These are phyloP conservation scores for Hoplodrina blanda DNA, from an alignment of 2,888 invertebrate genomes.

Conservation along the genomic window DNA sequence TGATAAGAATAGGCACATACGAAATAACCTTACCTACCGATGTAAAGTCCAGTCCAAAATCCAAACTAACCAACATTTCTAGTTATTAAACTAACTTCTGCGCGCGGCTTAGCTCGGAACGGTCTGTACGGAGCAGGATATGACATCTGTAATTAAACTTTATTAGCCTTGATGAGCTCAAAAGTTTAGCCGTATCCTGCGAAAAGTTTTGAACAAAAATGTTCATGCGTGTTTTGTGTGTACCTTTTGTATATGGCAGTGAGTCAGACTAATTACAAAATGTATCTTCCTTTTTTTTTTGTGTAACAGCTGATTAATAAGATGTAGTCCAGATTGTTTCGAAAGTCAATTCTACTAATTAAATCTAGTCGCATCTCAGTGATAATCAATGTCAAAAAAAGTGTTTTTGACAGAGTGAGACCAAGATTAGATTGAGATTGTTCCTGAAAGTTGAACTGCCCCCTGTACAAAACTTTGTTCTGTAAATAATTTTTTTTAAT, in stretches of 20 bases:
- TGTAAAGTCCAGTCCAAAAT: not conserved
- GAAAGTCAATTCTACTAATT: too few species aligned
- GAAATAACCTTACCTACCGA: not conserved
- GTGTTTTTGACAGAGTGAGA: too few species aligned
- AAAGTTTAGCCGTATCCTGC: constrained; percentile 31
- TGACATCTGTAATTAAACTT: constrained; percentile 53
- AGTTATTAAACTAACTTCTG: constrained; percentile 24
- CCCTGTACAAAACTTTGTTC: too few species aligned
- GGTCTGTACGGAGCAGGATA: constrained; percentile 31
- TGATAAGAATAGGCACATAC: not conserved
- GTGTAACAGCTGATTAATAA: too few species aligned
- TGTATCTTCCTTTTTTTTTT: not conserved
- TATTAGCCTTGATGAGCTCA: constrained; percentile 37
- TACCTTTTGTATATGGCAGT: not conserved
- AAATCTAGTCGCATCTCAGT: too few species aligned
- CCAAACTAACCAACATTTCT: not conserved
- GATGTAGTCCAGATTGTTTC: too few species aligned
- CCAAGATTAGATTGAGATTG: too few species aligned
- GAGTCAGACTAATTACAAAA: constrained; percentile 19
- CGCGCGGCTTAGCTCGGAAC: constrained; percentile 5
- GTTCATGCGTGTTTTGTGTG: not conserved
- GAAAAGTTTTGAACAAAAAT: constrained; percentile 35
- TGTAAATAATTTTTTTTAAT: too few species aligned
- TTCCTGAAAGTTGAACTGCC: too few species aligned
- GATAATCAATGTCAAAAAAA: too few species aligned